Percentiles rank a stretch among this genome's conserved stretches.
These are phyloP conservation scores for Narcine bancroftii DNA, from an alignment of 2,113 vertebrate species.

Conservation along the genomic window DNA sequence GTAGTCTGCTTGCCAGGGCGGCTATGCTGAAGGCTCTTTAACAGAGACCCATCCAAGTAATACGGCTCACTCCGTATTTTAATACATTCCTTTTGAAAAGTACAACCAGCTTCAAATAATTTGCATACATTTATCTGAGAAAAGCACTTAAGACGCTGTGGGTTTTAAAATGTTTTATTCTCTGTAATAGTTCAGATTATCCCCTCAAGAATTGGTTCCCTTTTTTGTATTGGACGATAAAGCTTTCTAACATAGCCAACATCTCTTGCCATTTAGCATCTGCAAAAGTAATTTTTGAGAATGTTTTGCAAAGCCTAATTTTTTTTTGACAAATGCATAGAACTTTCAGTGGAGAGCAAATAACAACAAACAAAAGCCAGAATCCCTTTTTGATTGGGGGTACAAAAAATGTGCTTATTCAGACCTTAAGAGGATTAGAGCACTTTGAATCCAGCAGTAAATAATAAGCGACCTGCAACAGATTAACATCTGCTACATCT, in stretches of 20 bases:
- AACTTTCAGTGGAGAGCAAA: not conserved
- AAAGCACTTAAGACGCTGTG: not conserved
- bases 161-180: not conserved
- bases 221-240: not conserved
- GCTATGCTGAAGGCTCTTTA: not conserved
- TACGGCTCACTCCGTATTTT: not conserved
- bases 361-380: not conserved
- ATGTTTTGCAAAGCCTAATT: not conserved
- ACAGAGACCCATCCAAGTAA: not conserved
- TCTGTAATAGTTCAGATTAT: not conserved
- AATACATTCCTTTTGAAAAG: not conserved
- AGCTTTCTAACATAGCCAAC: not conserved
- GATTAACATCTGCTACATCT: constrained; percentile 3
- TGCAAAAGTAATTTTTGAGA: not conserved
- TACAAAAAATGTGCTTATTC: not conserved
- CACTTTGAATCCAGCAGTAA: not conserved
- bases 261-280: not conserved
- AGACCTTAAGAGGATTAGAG: constrained; percentile 26
- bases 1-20: not conserved
- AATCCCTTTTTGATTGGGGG: not conserved
- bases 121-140: not conserved
- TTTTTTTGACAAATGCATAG: not conserved
- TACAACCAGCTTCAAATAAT: not conserved
- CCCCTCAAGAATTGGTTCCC: not conserved
- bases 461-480: not conserved